A percentile compares a stretch with the other conserved stretches of the same genome.
phyloP scores from a whole-genome alignment of 2,797 vertebrate genomes.

The Oophaga sylvatica region DNA sequence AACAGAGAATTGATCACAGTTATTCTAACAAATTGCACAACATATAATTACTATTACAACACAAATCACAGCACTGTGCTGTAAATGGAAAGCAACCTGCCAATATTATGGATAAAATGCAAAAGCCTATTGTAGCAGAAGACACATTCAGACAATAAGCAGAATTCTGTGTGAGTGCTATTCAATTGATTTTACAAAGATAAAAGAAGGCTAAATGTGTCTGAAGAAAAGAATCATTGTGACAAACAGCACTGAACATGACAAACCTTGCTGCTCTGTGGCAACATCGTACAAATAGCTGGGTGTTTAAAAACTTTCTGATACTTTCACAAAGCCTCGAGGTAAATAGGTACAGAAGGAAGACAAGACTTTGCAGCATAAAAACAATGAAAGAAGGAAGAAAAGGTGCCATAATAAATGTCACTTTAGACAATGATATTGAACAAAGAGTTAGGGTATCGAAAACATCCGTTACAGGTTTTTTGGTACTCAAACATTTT shows the following conservation, averaged over 20 bases:
- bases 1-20: background rate
- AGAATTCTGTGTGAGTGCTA: conserved; percentile 6
- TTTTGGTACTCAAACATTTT: background rate
- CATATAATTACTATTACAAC: conserved; percentile 13
- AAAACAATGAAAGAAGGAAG: background rate
- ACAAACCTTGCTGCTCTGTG: background rate
- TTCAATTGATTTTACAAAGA: conserved; percentile 17
- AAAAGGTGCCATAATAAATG: background rate
- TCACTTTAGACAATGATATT: background rate
- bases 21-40: conserved; percentile 8
- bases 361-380: background rate
- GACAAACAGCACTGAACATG: background rate
- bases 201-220: conserved; percentile 10
- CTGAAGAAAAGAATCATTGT: conserved; percentile 11
- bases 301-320: conserved; percentile 3
- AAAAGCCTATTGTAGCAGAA: conserved; percentile 12
- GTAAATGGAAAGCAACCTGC: conserved; percentile 22
- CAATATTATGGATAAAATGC: conserved; percentile 28
- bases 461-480: background rate
- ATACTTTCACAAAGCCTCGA: background rate
- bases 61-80: conserved; percentile 11
- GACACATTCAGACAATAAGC: conserved; percentile 31
- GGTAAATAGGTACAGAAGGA: background rate
- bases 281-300: background rate
- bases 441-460: background rate